A percentile compares a stretch with the other conserved stretches of the same genome.
phyloP scores from a whole-genome alignment of 2,888 invertebrate genomes.

The Melinaea menophilus region DNA sequence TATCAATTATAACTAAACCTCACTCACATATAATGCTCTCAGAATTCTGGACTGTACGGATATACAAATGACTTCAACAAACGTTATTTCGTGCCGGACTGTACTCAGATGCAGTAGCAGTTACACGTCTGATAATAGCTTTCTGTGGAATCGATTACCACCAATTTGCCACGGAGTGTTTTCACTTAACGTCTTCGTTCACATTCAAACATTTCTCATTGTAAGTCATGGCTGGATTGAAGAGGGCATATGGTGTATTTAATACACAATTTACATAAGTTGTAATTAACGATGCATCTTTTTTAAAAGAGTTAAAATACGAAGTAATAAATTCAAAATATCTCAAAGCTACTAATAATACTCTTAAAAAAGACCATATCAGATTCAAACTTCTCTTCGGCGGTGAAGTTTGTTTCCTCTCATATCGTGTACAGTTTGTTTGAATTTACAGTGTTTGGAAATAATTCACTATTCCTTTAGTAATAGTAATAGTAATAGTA shows the following conservation, averaged over 20 bases:
- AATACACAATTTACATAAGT: neutral
- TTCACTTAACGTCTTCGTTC: slow-evolving; percentile 23
- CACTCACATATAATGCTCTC: too few relatives aligned
- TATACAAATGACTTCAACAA: neutral
- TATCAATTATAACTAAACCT: too few relatives aligned
- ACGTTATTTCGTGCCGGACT: slow-evolving; percentile 8
- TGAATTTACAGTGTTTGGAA: too few relatives aligned
- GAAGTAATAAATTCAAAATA: neutral
- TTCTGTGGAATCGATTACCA: slow-evolving; percentile 26
- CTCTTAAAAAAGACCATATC: too few relatives aligned
- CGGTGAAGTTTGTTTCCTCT: too few relatives aligned
- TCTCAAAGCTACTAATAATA: neutral
- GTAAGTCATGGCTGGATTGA: slow-evolving; percentile 8
- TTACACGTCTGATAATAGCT: slow-evolving; percentile 26
- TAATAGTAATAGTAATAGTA: too few relatives aligned
- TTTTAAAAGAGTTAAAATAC: too few relatives aligned
- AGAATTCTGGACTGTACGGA: too few relatives aligned
- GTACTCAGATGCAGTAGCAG: slow-evolving; percentile 23
- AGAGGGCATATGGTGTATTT: neutral
- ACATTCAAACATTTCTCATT: slow-evolving; percentile 8
- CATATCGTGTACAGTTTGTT: too few relatives aligned
- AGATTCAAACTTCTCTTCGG: too few relatives aligned
- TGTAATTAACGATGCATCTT: too few relatives aligned
- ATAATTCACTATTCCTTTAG: too few relatives aligned
- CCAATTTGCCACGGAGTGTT: slow-evolving; percentile 27